phyloP scores from a whole-genome alignment of 1,140 invertebrate genomes.

The Drosophila tristis region DNA sequence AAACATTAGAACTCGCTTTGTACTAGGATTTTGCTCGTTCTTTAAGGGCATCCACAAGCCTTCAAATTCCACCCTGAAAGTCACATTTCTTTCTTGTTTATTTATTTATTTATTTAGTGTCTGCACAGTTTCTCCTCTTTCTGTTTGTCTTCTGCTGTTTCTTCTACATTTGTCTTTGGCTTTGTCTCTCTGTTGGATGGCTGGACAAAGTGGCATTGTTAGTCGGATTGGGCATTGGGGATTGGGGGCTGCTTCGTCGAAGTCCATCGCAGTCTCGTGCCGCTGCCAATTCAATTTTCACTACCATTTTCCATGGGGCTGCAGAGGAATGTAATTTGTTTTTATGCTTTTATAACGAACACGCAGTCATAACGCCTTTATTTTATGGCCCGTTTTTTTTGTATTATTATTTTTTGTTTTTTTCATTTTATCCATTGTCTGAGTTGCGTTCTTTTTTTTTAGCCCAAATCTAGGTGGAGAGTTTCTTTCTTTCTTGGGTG shows the following conservation, averaged over 20 bases:
- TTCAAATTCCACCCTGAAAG: too few relatives aligned
- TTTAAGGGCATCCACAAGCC: too few relatives aligned
- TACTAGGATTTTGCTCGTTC: too few relatives aligned
- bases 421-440: slow-evolving; percentile 13
- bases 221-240: slow-evolving; percentile 26
- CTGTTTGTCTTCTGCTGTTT: slow-evolving; percentile 38
- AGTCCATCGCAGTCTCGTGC: slow-evolving; percentile 60
- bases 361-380: slow-evolving; percentile 26
- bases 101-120: slow-evolving; percentile 44
- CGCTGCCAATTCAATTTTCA: slow-evolving; percentile 77
- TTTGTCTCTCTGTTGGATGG: not conserved
- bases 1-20: too few relatives aligned
- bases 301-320: slow-evolving; percentile 58
- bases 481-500: too few relatives aligned
- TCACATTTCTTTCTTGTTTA: too few relatives aligned
- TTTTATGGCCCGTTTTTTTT: slow-evolving; percentile 15
- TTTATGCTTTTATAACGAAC: slow-evolving; percentile 50
- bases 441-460: not conserved
- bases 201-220: slow-evolving; percentile 73
- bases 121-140: slow-evolving; percentile 10
- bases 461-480: too few relatives aligned
- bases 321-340: slow-evolving; percentile 78
- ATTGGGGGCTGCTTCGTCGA: slow-evolving; percentile 24
- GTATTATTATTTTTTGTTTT: slow-evolving; percentile 2
- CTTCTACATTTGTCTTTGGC: slow-evolving; percentile 28